Percentiles rank a stretch among this genome's conserved stretches.
phyloP scores from a whole-genome alignment of 2,888 invertebrate species.

The Trichopoda pennipes region DNA sequence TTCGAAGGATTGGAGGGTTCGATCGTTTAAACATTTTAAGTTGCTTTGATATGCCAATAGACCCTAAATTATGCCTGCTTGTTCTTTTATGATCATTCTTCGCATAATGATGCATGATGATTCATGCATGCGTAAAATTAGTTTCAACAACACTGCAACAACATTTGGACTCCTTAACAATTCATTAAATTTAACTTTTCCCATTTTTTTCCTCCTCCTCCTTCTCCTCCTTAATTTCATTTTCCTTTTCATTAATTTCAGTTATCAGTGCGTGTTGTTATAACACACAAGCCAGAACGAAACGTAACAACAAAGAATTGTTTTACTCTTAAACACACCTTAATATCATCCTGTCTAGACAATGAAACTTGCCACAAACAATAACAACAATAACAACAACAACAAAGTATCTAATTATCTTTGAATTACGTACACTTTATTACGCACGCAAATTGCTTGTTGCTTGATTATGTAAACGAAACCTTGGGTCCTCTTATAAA shows the following conservation, averaged over 20 bases:
- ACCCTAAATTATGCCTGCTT: too few species aligned
- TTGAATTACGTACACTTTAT: constrained; percentile 49
- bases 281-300: background rate
- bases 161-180: too few species aligned
- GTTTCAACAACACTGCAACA: too few species aligned
- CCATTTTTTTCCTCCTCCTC: background rate
- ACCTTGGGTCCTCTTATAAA: constrained; percentile 13
- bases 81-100: too few species aligned
- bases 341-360: constrained; percentile 61
- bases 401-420: constrained; percentile 64
- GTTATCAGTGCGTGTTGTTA: background rate
- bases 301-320: background rate
- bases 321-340: constrained; percentile 10
- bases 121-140: too few species aligned
- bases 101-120: too few species aligned
- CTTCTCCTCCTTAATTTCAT: background rate
- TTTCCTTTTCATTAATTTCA: background rate
- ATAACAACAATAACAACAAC: background rate
- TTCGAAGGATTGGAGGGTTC: too few species aligned
- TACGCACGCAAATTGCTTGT: constrained; percentile 52
- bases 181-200: background rate
- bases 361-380: constrained; percentile 8
- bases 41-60: too few species aligned
- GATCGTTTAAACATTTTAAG: too few species aligned
- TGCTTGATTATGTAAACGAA: constrained; percentile 21